Conservation (phyloP, 2,113 vertebrate species). For the Pagrus major region DNA sequence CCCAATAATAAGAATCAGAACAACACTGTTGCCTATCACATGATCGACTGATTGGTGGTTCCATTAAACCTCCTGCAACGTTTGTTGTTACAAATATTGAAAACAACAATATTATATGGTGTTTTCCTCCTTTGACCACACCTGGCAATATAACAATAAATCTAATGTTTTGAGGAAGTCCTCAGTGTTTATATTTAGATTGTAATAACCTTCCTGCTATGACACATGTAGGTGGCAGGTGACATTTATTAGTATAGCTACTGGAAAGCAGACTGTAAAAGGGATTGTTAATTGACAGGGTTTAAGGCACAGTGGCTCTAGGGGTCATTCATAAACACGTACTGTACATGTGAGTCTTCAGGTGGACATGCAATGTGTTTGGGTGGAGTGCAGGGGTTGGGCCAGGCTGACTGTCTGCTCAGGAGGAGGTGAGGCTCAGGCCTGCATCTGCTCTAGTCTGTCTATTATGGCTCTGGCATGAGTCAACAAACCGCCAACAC, state of each 20-base stretch:
- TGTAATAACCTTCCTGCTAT: neutral
- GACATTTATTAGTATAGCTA: neutral
- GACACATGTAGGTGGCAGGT: neutral
- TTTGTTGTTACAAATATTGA: neutral
- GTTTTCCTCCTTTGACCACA: neutral
- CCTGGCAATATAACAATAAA: neutral
- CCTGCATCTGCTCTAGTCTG: constrained; percentile 58
- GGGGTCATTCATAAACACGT: constrained; percentile 53
- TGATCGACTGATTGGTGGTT: neutral
- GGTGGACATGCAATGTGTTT: constrained; percentile 75
- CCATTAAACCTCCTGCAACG: neutral
- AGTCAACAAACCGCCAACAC: constrained; percentile 81
- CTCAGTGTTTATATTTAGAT: neutral
- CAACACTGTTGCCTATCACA: neutral
- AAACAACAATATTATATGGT: neutral
- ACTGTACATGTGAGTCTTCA: constrained; percentile 71
- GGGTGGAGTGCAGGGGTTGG: constrained; percentile 61
- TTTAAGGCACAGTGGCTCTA: constrained; percentile 24
- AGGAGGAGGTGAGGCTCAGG: constrained; percentile 66
- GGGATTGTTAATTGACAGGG: constrained; percentile 44
- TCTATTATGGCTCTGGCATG: constrained; percentile 65
- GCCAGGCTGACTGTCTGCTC: constrained; percentile 21
- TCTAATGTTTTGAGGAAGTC: neutral
- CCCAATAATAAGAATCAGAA: neutral
- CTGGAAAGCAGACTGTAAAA: constrained; percentile 33